Percentiles rank a stretch among this genome's conserved stretches.
phyloP scores from a whole-genome alignment of 2,888 invertebrate species.

The Temnothorax unifasciatus region DNA sequence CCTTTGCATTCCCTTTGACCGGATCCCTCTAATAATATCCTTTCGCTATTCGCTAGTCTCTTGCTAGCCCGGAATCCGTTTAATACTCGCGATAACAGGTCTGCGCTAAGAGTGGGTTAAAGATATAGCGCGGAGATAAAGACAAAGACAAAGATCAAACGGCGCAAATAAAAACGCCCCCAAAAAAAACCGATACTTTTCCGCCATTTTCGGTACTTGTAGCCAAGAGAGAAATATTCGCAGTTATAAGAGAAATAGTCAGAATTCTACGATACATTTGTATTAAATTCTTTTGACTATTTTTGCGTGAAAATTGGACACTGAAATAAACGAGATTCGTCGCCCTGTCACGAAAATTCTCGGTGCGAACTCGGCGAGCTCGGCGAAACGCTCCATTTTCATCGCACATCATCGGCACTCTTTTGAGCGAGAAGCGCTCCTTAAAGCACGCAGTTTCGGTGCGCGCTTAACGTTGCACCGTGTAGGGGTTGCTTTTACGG shows the following conservation, averaged over 20 bases:
- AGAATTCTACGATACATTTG: not conserved
- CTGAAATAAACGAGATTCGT: not conserved
- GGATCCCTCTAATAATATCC: constrained; percentile 78
- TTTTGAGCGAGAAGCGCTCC: constrained; percentile 47
- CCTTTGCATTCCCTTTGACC: constrained; percentile 79
- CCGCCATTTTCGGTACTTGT: not conserved
- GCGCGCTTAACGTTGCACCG: constrained; percentile 71
- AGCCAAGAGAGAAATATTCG: not conserved
- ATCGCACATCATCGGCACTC: constrained; percentile 20
- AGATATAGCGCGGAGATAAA: constrained; percentile 14
- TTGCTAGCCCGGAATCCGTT: constrained; percentile 73
- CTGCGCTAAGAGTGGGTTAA: constrained; percentile 67
- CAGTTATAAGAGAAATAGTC: not conserved
- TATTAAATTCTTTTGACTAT: not conserved
- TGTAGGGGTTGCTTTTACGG: constrained; percentile 72
- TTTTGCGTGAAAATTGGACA: not conserved
- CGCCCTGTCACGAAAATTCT: not conserved
- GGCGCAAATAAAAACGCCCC: constrained; percentile 63
- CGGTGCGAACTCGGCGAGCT: not conserved
- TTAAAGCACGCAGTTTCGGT: constrained; percentile 53
- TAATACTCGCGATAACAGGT: constrained; percentile 74
- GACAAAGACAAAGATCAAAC: constrained; percentile 38
- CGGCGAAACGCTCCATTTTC: not conserved
- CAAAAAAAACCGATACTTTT: not conserved
- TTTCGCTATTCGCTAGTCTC: constrained; percentile 76